Base-by-base conservation (phyloP, 2,797 vertebrate genomes). In the Anabas testudineus region DNA sequence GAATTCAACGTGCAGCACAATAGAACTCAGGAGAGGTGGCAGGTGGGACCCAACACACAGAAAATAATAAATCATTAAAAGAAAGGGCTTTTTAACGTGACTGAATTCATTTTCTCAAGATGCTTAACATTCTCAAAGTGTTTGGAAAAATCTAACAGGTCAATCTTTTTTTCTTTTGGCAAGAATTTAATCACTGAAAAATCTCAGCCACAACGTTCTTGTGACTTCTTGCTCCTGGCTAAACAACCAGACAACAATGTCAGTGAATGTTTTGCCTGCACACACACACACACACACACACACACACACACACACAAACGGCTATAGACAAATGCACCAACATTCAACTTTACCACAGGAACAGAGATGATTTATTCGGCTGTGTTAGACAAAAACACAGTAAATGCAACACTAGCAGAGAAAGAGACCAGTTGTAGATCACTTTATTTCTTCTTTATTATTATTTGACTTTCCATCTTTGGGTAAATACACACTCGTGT, bases 101-200 rank as follows among this genome's bases (percentile, higher is more conserved):
- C 48, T 69, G 69, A 54, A 18, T 37, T 16, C 28, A 37, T 22
- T 54, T 42, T 48, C 19, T 77, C 42, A 22, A 70, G 49, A 69
- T 15, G 55, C 46, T 22, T 5, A 19, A 52, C 42, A 59, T 74
- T 67, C 62, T 54, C 36, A 39, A 14, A 52, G 19, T 5, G n/a
- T 65, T 32, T 15, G 24, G 43, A 43, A 16, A 61, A 64, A 36
- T 1, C 9, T 5, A 22, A 53, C 34, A 2, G 52, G 56, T 48
- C 18, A 24, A 47, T 67, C 76, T 30, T 58, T 51, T 71, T 43
- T 51, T 70, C 26, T 63, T 53, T 57, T 30, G 18, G 54, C 9
- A 62, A 64, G 79, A 84, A 83, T 76, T 55, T 74, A 76, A 85
- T 85, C 79, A 41, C 1, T 22, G 24, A 15, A 69, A 68, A 58